These are phyloP conservation scores for Oligia fasciuncula DNA, from an alignment of 2,888 invertebrate genomes.

Conservation along the genomic window DNA sequence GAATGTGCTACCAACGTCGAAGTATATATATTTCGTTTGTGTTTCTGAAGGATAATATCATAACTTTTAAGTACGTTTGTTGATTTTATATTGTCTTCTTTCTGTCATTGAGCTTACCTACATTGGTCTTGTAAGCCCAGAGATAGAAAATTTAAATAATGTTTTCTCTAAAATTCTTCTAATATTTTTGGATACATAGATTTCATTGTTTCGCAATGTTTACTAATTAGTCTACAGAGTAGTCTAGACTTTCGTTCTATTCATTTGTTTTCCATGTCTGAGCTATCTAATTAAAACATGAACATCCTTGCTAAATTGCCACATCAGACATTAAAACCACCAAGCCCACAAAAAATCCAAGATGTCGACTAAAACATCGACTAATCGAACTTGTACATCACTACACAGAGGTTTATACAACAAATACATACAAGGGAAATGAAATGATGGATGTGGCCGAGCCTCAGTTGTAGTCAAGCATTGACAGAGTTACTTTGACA, in stretches of 20 bases:
- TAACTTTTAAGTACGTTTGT: not conserved
- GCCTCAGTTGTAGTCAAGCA: slow-evolving; percentile 33
- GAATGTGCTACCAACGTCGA: slow-evolving; percentile 14
- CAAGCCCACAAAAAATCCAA: not conserved
- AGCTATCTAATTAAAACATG: not conserved
- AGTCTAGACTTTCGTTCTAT: not conserved
- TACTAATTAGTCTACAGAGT: not conserved
- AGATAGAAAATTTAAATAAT: not conserved
- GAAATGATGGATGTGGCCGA: slow-evolving; percentile 58
- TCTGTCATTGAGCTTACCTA: not conserved
- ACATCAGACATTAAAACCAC: not conserved
- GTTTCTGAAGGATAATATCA: slow-evolving; percentile 18
- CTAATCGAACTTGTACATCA: slow-evolving; percentile 34
- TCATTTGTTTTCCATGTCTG: not conserved
- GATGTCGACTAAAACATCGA: slow-evolving; percentile 30
- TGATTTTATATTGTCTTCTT: not conserved
- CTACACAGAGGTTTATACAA: slow-evolving; percentile 46
- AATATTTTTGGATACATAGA: not conserved
- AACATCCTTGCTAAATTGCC: too few relatives aligned
- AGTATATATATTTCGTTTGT: slow-evolving; percentile 28
- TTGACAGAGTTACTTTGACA: slow-evolving; percentile 36
- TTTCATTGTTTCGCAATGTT: not conserved
- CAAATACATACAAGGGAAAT: slow-evolving; percentile 59
- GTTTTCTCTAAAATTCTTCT: not conserved
- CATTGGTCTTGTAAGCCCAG: not conserved